These are phyloP conservation scores for Bombyx huttoni DNA, from an alignment of 2,888 invertebrate genomes.

Conservation along the genomic window DNA sequence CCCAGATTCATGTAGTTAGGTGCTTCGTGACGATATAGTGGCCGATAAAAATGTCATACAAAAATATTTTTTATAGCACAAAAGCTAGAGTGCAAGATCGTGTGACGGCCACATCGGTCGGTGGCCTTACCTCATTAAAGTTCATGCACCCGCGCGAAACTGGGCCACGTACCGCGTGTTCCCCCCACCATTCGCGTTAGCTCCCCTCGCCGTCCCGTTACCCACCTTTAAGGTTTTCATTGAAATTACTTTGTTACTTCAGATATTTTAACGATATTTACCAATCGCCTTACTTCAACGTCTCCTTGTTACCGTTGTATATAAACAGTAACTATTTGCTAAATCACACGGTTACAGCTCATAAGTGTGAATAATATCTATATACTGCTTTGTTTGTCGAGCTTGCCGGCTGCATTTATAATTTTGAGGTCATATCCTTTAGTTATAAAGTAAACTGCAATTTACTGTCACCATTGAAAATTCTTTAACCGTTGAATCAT, in stretches of 20 bases:
- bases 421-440: slow-evolving; percentile 26
- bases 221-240: slow-evolving; percentile 60
- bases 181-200: slow-evolving; percentile 29
- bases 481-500: slow-evolving; percentile 21
- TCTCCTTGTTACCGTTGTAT: background rate
- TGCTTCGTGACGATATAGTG: slow-evolving; percentile 58
- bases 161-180: slow-evolving; percentile 65
- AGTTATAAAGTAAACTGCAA: slow-evolving; percentile 15
- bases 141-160: slow-evolving; percentile 71
- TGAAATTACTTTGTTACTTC: slow-evolving; percentile 47
- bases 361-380: slow-evolving; percentile 1
- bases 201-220: slow-evolving; percentile 41
- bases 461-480: slow-evolving; percentile 16
- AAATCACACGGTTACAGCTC: slow-evolving; percentile 1
- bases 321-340: slow-evolving; percentile 15
- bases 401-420: slow-evolving; percentile 19
- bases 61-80: slow-evolving; percentile 19
- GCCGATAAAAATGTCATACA: slow-evolving; percentile 18
- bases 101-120: slow-evolving; percentile 46
- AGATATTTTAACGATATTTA: slow-evolving; percentile 1
- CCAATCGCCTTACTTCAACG: slow-evolving; percentile 15
- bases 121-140: slow-evolving; percentile 74
- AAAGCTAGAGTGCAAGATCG: slow-evolving; percentile 36
- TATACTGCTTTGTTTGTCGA: slow-evolving; percentile 6
- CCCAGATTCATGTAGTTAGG: slow-evolving; percentile 45